phyloP scores from a whole-genome alignment of 2,888 invertebrate genomes.

The Carpatolechia fugitivella region DNA sequence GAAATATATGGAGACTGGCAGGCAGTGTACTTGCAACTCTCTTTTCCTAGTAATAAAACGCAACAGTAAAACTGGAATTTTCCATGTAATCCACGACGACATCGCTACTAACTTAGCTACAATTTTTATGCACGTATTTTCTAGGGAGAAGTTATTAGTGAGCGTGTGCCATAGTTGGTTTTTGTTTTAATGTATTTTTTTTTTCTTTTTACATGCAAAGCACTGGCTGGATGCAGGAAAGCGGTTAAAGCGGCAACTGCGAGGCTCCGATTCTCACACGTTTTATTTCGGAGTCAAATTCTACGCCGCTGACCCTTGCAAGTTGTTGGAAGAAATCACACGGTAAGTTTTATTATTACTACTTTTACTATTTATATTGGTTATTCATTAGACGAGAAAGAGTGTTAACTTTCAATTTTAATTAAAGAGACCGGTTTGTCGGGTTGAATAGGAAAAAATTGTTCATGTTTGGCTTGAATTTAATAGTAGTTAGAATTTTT shows the following conservation, averaged over 20 bases:
- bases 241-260: constrained; percentile 92
- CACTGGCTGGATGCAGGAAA: constrained; percentile 97
- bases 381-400: not conserved
- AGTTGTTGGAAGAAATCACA: constrained; percentile 96
- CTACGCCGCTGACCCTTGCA: constrained; percentile 98
- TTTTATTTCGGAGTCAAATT: constrained; percentile 98
- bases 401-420: not conserved
- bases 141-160: not conserved
- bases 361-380: not conserved
- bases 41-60: constrained; percentile 2
- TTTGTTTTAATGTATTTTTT: not conserved
- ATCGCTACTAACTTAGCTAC: not conserved
- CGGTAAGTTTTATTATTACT: constrained; percentile 78
- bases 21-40: not conserved
- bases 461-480: not conserved
- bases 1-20: not conserved
- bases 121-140: constrained; percentile 3
- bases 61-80: constrained; percentile 1
- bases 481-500: not conserved
- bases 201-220: constrained; percentile 58
- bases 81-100: not conserved
- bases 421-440: not conserved
- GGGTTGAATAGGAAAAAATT: not conserved
- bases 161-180: not conserved
- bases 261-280: constrained; percentile 87